Evolutionary conservation across 1,140 invertebrate genomes (phyloP).

Genomic region (Apis florea): DNA sequence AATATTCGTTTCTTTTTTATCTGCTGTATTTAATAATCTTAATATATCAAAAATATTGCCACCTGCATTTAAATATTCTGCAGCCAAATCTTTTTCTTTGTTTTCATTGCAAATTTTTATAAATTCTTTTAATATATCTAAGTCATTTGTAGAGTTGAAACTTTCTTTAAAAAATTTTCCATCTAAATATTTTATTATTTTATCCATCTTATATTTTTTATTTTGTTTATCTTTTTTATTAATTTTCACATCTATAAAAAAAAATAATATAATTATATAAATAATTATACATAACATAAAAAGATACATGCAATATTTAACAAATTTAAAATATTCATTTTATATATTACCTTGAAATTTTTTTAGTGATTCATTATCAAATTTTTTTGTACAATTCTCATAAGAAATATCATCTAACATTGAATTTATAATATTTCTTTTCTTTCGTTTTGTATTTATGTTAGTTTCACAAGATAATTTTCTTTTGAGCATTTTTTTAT

Average conservation of each 20-base stretch:
- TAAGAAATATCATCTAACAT: not conserved
- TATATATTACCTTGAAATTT: not conserved
- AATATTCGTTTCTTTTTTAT: slow-evolving; percentile 82
- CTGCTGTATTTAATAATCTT: slow-evolving; percentile 79
- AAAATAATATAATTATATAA: not conserved
- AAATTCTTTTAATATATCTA: slow-evolving; percentile 59
- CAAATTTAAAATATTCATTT: slow-evolving; percentile 19
- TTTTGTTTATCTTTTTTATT: slow-evolving; percentile 12
- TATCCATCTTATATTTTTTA: not conserved
- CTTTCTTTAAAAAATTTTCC: slow-evolving; percentile 62
- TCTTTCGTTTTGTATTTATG: slow-evolving; percentile 2
- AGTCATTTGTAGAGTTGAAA: slow-evolving; percentile 49
- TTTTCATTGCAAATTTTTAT: slow-evolving; percentile 62
- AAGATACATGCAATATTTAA: slow-evolving; percentile 13
- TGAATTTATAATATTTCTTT: not conserved
- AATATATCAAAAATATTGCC: slow-evolving; percentile 86
- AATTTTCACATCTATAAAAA: not conserved
- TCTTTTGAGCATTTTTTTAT: not conserved
- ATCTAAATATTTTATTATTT: slow-evolving; percentile 36
- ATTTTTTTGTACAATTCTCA: not conserved
- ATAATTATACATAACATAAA: not conserved
- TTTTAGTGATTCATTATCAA: not conserved
- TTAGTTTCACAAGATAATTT: not conserved
- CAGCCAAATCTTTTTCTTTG: slow-evolving; percentile 80
- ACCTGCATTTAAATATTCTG: slow-evolving; percentile 84